Evolutionary conservation across 2,113 vertebrate genomes (phyloP).

Genomic region (Festucalex cinctus): DNA sequence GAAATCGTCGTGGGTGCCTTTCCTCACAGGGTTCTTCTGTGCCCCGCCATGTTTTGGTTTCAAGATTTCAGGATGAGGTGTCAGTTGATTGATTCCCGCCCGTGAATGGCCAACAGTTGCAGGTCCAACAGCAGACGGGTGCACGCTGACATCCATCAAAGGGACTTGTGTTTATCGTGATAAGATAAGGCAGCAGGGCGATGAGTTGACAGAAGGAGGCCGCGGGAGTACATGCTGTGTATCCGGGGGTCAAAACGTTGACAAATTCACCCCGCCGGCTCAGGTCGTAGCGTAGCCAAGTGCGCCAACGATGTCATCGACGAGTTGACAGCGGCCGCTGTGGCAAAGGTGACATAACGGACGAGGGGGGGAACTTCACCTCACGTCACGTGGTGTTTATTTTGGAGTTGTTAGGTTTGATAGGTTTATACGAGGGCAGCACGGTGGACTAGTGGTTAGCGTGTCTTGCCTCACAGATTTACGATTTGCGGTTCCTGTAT

Average conservation of each 20-base stretch:
- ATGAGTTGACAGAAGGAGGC: constrained; percentile 53
- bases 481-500: too few relatives aligned
- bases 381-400: not conserved
- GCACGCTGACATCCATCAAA: constrained; percentile 57
- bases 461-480: not conserved
- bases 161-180: constrained; percentile 57
- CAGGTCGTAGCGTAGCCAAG: constrained; percentile 38
- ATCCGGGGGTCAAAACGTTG: constrained; percentile 51
- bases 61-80: too few relatives aligned
- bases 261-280: constrained; percentile 44
- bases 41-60: too few relatives aligned
- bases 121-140: constrained; percentile 43
- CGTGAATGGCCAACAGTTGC: constrained; percentile 37
- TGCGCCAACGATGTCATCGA: constrained; percentile 36
- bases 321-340: constrained; percentile 23
- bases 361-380: too few relatives aligned
- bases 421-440: not conserved
- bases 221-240: constrained; percentile 34
- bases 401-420: not conserved
- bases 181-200: constrained; percentile 63
- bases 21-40: too few relatives aligned
- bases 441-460: not conserved
- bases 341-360: constrained; percentile 13
- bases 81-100: not conserved
- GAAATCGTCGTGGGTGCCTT: too few relatives aligned